Percentiles rank a stretch among this genome's conserved stretches.
These are phyloP conservation scores for Trinectes maculatus DNA, from an alignment of 2,113 vertebrate species.

Conservation along the genomic window DNA sequence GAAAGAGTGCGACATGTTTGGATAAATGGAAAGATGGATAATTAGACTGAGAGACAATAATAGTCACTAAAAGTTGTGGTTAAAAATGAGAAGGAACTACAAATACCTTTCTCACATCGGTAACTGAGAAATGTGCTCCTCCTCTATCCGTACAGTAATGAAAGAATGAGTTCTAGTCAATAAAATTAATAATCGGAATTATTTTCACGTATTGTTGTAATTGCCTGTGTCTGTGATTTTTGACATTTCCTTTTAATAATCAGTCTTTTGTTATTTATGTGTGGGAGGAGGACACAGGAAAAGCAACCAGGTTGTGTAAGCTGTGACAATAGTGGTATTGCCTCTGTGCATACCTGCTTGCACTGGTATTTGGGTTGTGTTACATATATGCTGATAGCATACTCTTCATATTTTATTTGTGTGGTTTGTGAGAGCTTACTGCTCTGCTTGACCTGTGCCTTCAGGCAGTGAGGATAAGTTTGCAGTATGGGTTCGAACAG, in stretches of 20 bases:
- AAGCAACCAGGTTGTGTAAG: constrained; percentile 14
- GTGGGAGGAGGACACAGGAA: background rate
- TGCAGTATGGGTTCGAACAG: constrained; percentile 41
- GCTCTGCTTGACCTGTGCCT: constrained; percentile 45
- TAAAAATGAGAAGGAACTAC: background rate
- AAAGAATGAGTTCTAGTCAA: background rate
- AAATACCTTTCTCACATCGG: background rate
- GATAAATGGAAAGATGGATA: constrained; percentile 1
- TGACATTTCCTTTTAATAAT: background rate
- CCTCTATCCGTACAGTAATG: background rate
- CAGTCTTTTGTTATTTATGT: background rate
- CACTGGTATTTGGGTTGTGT: constrained; percentile 17
- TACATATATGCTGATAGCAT: constrained; percentile 27
- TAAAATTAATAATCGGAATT: background rate
- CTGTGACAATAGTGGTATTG: constrained; percentile 6
- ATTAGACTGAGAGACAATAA: no score
- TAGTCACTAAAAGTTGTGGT: no score
- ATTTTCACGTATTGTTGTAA: background rate
- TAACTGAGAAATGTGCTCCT: background rate
- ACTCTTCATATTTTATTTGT: background rate
- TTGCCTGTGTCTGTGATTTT: background rate
- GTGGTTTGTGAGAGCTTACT: constrained; percentile 28
- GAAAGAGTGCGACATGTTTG: background rate
- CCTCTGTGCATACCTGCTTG: constrained; percentile 20
- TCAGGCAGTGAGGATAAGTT: constrained; percentile 37